Percentiles rank a stretch among this genome's conserved stretches.
Conservation (phyloP, 2,797 vertebrate genomes). For the Orientallactaga sibirica region DNA sequence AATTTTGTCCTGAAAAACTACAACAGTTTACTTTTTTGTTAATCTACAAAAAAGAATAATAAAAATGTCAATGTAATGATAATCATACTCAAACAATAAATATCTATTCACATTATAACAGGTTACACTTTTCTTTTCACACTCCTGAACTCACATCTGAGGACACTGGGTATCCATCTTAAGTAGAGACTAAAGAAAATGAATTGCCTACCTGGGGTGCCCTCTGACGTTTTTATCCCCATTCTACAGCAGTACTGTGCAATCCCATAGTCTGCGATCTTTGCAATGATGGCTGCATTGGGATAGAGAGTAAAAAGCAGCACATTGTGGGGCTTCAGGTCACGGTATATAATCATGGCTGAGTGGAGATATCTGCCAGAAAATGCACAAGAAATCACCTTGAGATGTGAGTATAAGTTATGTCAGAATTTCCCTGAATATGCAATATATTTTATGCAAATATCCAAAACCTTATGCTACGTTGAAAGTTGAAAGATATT, state of each 20-base stretch:
- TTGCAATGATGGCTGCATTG: slow-evolving; percentile 95
- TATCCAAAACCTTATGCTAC: slow-evolving; percentile 20
- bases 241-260: slow-evolving; percentile 98
- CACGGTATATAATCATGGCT: slow-evolving; percentile 98
- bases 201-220: slow-evolving; percentile 94
- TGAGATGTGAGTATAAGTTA: background rate
- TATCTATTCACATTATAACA: background rate
- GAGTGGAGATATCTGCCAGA: slow-evolving; percentile 95
- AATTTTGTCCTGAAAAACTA: background rate
- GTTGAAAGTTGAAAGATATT: background rate
- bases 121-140: background rate
- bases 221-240: slow-evolving; percentile 97
- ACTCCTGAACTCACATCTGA: background rate
- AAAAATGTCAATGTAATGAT: background rate
- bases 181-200: background rate
- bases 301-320: slow-evolving; percentile 96
- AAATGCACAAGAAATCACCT: slow-evolving; percentile 46
- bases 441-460: background rate
- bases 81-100: background rate
- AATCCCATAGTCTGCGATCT: slow-evolving; percentile 98
- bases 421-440: background rate
- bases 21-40: background rate
- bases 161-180: background rate
- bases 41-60: background rate
- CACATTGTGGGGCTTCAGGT: slow-evolving; percentile 98